phyloP scores from a whole-genome alignment of 2,888 invertebrate species.

The Napeogenes inachia region DNA sequence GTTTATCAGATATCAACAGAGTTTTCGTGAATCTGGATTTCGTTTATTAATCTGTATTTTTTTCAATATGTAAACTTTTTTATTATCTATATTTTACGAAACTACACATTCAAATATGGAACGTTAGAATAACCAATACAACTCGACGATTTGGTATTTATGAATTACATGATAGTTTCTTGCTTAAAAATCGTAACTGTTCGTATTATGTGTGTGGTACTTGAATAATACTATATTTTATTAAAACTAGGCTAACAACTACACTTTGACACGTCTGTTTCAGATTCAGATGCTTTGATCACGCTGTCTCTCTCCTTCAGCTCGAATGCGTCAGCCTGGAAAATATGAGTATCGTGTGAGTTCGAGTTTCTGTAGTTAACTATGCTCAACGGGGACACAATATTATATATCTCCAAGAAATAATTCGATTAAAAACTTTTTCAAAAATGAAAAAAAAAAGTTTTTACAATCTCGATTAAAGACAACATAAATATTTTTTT shows the following conservation, averaged over 20 bases:
- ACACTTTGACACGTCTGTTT: slow-evolving; percentile 71
- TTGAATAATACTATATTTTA: slow-evolving; percentile 25
- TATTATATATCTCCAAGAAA: not conserved
- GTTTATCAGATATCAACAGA: too few relatives aligned
- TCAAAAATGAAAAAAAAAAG: not conserved
- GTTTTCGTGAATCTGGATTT: too few relatives aligned
- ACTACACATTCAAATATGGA: too few relatives aligned
- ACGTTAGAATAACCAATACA: too few relatives aligned
- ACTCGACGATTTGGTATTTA: not conserved
- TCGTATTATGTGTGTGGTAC: slow-evolving; percentile 15
- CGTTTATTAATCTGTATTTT: too few relatives aligned
- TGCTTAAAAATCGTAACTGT: not conserved
- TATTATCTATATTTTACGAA: too few relatives aligned
- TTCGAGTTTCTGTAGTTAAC: not conserved
- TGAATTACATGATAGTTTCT: not conserved
- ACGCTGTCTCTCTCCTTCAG: slow-evolving; percentile 69
- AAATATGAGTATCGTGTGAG: slow-evolving; percentile 26
- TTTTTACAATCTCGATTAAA: not conserved
- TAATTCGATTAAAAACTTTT: not conserved
- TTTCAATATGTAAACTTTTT: too few relatives aligned
- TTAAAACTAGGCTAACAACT: slow-evolving; percentile 55
- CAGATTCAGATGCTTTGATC: slow-evolving; percentile 69
- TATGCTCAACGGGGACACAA: not conserved
- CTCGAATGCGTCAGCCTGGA: slow-evolving; percentile 73
- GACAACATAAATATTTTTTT: not conserved